phyloP scores from a whole-genome alignment of 2,888 invertebrate genomes.

The Clistopyga incitator region DNA sequence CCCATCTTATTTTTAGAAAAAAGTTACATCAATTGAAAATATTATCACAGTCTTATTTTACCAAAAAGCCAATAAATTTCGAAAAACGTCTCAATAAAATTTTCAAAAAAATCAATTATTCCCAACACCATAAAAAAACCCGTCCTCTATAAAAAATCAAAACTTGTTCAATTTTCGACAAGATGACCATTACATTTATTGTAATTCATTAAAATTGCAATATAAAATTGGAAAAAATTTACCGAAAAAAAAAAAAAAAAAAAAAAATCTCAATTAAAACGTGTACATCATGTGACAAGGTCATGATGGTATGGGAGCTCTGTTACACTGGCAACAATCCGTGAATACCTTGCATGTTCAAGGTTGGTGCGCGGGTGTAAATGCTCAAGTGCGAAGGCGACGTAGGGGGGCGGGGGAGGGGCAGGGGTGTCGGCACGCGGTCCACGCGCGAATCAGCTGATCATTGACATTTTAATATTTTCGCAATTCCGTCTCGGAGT shows the following conservation, averaged over 20 bases:
- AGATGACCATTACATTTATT: too few relatives aligned
- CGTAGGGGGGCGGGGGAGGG: neutral
- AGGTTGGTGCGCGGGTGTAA: constrained; percentile 26
- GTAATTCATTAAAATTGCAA: too few relatives aligned
- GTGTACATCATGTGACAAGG: neutral
- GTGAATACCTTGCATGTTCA: constrained; percentile 7
- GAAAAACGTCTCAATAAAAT: too few relatives aligned
- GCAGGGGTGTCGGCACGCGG: neutral
- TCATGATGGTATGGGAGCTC: constrained; percentile 3
- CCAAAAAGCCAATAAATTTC: too few relatives aligned
- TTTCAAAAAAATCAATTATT: too few relatives aligned
- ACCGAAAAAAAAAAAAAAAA: neutral
- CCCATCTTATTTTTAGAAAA: too few relatives aligned
- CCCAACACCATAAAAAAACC: too few relatives aligned
- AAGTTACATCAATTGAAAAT: too few relatives aligned
- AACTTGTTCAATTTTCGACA: too few relatives aligned
- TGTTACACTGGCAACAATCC: neutral
- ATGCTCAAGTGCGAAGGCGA: neutral
- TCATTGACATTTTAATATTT: constrained; percentile 55
- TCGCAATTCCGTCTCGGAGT: constrained; percentile 41
- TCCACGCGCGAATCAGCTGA: constrained; percentile 50
- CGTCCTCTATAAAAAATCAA: too few relatives aligned
- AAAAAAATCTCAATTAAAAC: neutral
- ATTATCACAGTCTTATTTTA: too few relatives aligned
- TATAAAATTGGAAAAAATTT: neutral